Evolutionary conservation across 2,113 vertebrate genomes (phyloP).

Genomic region (Rhodinocichla rosea): DNA sequence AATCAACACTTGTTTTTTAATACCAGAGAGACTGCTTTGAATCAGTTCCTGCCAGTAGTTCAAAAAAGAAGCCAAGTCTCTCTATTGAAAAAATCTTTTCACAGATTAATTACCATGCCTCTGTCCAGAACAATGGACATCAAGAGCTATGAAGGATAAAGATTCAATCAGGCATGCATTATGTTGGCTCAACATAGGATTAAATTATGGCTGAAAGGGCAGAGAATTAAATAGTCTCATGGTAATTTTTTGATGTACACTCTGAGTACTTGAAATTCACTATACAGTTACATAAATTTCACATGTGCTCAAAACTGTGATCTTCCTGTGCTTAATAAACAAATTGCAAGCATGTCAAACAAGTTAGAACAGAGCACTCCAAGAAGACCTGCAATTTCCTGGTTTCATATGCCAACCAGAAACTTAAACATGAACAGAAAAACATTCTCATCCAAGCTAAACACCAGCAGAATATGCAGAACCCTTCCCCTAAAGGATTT

Average conservation of each 20-base stretch:
- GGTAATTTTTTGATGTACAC: not conserved
- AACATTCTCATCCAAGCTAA: not conserved
- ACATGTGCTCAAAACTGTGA: not conserved
- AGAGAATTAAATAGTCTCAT: not conserved
- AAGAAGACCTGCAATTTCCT: not conserved
- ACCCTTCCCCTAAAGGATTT: not conserved
- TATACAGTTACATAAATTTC: not conserved
- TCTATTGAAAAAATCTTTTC: not conserved
- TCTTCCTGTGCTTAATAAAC: not conserved
- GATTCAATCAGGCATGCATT: not conserved
- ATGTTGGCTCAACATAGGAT: not conserved
- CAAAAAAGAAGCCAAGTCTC: not conserved
- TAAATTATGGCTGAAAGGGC: not conserved
- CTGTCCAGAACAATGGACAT: not conserved
- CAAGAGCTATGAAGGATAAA: not conserved
- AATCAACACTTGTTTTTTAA: conserved; percentile 28
- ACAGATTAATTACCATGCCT: not conserved
- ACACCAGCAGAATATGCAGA: not conserved
- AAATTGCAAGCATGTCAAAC: not conserved
- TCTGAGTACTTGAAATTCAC: not conserved
- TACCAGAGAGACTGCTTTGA: not conserved
- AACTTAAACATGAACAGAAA: not conserved
- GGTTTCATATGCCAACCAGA: not conserved
- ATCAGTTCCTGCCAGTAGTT: not conserved
- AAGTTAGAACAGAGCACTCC: not conserved